Percentiles rank a stretch among this genome's conserved stretches.
Evolutionary conservation across 2,113 vertebrate genomes (phyloP).

Genomic region (Lichenostomus cassidix): DNA sequence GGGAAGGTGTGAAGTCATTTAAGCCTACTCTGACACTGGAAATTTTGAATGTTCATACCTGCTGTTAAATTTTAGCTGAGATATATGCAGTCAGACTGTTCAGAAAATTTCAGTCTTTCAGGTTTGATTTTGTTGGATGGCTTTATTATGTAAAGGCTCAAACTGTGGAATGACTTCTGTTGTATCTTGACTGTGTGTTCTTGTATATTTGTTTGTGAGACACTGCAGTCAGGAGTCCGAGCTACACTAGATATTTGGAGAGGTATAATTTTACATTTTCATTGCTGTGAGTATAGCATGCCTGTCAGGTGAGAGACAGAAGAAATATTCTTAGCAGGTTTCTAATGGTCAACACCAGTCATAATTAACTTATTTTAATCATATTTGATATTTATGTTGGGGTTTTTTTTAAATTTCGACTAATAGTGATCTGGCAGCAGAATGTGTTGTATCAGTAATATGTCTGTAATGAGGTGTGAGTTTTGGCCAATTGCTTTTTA

Average conservation of each 20-base stretch:
- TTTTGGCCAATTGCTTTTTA: background rate
- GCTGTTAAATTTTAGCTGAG: background rate
- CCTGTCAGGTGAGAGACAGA: background rate
- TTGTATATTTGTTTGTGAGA: background rate
- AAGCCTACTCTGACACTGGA: background rate
- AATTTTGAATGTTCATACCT: background rate
- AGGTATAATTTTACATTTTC: background rate
- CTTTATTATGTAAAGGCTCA: background rate
- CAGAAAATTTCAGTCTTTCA: background rate
- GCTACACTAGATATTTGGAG: background rate
- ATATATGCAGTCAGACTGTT: background rate
- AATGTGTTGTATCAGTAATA: background rate
- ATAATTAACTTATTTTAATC: background rate
- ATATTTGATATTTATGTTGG: background rate
- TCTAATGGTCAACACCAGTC: background rate
- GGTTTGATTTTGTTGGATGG: background rate
- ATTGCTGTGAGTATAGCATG: fast-evolving
- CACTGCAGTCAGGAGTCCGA: background rate
- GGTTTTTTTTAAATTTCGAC: background rate
- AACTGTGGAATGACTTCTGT: background rate
- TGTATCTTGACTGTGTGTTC: background rate
- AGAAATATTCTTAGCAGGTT: background rate
- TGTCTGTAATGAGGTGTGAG: background rate
- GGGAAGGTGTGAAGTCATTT: background rate
- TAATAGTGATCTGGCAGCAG: background rate